Conservation (phyloP, 1,140 invertebrate genomes). For the Saccostrea glomerata region DNA sequence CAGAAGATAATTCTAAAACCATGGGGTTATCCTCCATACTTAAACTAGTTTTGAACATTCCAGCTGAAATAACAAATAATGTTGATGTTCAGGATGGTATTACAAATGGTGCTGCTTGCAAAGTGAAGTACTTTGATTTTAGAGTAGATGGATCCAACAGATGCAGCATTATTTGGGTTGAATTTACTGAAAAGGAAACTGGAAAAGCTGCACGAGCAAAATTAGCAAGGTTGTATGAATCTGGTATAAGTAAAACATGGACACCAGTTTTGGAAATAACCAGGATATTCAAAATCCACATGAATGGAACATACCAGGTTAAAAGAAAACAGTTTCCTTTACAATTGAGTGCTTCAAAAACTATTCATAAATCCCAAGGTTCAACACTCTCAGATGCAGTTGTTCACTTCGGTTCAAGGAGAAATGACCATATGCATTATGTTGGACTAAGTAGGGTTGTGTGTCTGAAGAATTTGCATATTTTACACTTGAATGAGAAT, state of each 20-base stretch:
- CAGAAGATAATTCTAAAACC: neutral
- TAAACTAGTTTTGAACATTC: neutral
- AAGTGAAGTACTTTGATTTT: conserved; percentile 51
- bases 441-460: conserved; percentile 48
- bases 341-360: conserved; percentile 36
- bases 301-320: conserved; percentile 24
- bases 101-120: conserved; percentile 60
- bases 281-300: conserved; percentile 32
- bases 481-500: conserved; percentile 49
- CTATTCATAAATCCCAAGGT: conserved; percentile 51
- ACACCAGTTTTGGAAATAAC: conserved; percentile 60
- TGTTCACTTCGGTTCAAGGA: conserved; percentile 44
- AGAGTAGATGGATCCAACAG: conserved; percentile 22
- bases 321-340: conserved; percentile 47
- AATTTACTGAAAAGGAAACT: conserved; percentile 48
- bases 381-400: conserved; percentile 38
- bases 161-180: conserved; percentile 58
- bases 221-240: conserved; percentile 52
- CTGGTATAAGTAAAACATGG: conserved; percentile 44
- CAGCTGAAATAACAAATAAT: conserved; percentile 45
- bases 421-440: conserved; percentile 51
- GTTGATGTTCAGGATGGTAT: conserved; percentile 56
- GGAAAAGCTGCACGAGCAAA: conserved; percentile 43
- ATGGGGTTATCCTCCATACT: conserved; percentile 10
- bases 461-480: conserved; percentile 33